Conservation (phyloP, 2,113 vertebrate species). For the Neolamprologus sp. region DNA sequence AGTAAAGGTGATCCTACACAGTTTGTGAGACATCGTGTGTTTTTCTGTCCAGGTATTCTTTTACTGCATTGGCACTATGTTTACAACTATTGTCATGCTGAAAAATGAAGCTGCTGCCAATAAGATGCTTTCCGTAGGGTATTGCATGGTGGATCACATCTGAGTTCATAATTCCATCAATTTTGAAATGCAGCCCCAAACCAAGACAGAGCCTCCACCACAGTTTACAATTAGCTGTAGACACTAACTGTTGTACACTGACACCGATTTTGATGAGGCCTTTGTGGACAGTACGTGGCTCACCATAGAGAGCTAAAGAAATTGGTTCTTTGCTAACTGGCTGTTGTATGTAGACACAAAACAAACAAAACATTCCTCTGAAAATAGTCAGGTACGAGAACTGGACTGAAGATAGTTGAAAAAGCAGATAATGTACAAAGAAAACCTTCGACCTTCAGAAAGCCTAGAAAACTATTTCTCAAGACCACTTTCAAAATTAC, state of each 20-base stretch:
- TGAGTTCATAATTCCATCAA: background rate
- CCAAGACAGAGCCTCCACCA: background rate
- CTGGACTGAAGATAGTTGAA: background rate
- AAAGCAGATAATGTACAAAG: background rate
- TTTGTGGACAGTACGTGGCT: background rate
- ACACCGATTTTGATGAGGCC: background rate
- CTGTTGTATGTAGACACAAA: background rate
- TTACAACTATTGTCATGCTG: background rate
- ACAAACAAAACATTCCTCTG: background rate
- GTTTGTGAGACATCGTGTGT: background rate
- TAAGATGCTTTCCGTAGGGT: background rate
- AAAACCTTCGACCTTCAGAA: background rate
- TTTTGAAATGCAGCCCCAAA: background rate
- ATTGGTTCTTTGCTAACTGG: background rate
- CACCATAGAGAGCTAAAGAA: background rate
- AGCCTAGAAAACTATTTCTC: background rate
- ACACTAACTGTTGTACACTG: background rate
- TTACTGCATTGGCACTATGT: background rate
- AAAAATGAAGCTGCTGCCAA: background rate
- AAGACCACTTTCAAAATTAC: background rate
- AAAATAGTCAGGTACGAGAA: background rate
- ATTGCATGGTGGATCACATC: background rate
- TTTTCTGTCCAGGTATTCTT: background rate
- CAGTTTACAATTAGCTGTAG: background rate
- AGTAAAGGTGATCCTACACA: background rate